Conservation (phyloP, 35 echinoderm and acorn worm species). For the Ophioderma brevispina region DNA sequence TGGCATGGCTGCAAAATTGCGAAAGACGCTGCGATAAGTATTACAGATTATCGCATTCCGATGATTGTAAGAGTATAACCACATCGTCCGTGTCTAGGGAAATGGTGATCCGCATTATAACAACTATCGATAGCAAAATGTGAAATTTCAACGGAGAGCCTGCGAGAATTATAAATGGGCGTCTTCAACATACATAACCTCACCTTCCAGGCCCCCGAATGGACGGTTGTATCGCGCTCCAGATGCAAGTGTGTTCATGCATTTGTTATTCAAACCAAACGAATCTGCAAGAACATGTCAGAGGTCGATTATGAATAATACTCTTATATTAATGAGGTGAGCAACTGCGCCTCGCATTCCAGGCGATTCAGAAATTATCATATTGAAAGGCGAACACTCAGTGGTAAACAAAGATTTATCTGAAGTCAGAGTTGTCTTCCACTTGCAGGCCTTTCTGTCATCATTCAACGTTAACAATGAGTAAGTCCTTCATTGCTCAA, state of each 20-base stretch:
- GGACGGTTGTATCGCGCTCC: slow-evolving; percentile 28
- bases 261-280: slow-evolving; percentile 41
- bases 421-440: slow-evolving; percentile 35
- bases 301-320: slow-evolving; percentile 23
- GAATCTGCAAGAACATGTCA: slow-evolving; percentile 50
- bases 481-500: slow-evolving; percentile 69
- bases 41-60: slow-evolving; percentile 56
- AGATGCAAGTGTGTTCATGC: slow-evolving; percentile 47
- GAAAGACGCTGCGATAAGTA: slow-evolving; percentile 41
- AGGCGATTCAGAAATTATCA: slow-evolving; percentile 11
- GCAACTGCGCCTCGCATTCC: background rate
- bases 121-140: slow-evolving; percentile 48
- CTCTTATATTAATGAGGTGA: background rate
- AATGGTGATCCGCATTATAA: slow-evolving; percentile 61
- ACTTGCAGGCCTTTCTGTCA: slow-evolving; percentile 19
- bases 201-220: slow-evolving; percentile 59
- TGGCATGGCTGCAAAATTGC: slow-evolving; percentile 41
- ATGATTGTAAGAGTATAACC: slow-evolving; percentile 54
- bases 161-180: slow-evolving; percentile 54
- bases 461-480: slow-evolving; percentile 23
- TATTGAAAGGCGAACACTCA: slow-evolving; percentile 28
- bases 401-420: slow-evolving; percentile 35
- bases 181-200: slow-evolving; percentile 30
- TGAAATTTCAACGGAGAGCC: slow-evolving; percentile 74
- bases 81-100: slow-evolving; percentile 31